Base-by-base conservation (phyloP, 2,888 invertebrate species). In the Leucania comma region DNA sequence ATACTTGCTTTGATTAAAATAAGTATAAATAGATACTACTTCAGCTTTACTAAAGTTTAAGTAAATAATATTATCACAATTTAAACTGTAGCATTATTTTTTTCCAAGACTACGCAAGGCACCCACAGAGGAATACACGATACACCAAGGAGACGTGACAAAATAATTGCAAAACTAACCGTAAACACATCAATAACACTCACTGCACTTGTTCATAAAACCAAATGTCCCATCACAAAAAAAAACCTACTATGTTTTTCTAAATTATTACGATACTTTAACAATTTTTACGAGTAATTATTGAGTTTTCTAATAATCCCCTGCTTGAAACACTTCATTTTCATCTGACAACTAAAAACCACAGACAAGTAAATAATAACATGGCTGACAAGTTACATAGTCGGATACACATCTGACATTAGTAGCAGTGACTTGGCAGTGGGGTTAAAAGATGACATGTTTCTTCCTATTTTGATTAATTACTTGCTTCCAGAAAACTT, bases 131-230 rank as follows among this genome's bases (percentile, higher is more conserved):
- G n/a, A n/a, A n/a, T n/a, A n/a, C n/a, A n/a, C n/a, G n/a, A 76
- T 81, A 76, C 80, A 77, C 78, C 74, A 88, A 88, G 82, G 73
- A 92, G 89, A 91, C 89, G 89, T 93, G 91, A 93, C 90, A 88
- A 91, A 90, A 89, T 87, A 90, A 87, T 87, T 87, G 84, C 84
- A 83, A 84, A 89, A 93, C 92, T 90, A 89, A 93, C 93, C 93
- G 91, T 93, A 93, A 93, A 93, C 91, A 93, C 93, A 92, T 92
- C 85, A 93, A 93, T 89, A 90, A 86, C 88, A 88, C 85, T 76
- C 90, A 90, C 88, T 81, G 66, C 82, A 83, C 78, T 81, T 70
- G 59, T 71, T 77, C 53, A 81, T 64, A 72, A 77, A 83, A 77
- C 66, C 58, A 81, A 82, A 67, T 69, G 74, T 84, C 65, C 83